Evolutionary conservation across 2,113 vertebrate genomes (phyloP).

Genomic region (Stigmatopora nigra): DNA sequence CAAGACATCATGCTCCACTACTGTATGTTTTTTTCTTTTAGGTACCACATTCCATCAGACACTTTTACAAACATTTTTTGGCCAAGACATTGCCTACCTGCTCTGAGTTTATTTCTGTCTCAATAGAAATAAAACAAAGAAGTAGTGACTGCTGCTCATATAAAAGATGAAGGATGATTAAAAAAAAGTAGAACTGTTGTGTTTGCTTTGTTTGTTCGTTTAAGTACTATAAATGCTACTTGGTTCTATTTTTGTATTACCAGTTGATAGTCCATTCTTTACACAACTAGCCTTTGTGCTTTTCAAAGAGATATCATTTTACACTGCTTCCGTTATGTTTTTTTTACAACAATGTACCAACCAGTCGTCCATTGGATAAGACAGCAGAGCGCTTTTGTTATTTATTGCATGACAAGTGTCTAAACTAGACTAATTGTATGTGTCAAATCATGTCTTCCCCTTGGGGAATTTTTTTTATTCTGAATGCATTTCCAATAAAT

Average conservation of each 20-base stretch:
- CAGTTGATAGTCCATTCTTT: conserved; percentile 44
- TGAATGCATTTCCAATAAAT: conserved; percentile 70
- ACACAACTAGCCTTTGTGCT: conserved; percentile 54
- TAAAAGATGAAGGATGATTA: conserved; percentile 33
- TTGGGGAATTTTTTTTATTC: conserved; percentile 56
- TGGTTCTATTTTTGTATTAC: conserved; percentile 69
- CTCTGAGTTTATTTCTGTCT: conserved; percentile 57
- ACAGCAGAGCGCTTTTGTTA: conserved; percentile 45
- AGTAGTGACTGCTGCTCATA: conserved; percentile 32
- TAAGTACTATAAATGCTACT: conserved; percentile 51
- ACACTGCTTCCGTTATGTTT: conserved; percentile 41
- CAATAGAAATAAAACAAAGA: conserved; percentile 44
- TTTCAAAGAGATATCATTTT: conserved; percentile 58
- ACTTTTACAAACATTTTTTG: conserved; percentile 49
- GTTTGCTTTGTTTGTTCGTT: conserved; percentile 47
- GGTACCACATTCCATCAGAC: conserved; percentile 39
- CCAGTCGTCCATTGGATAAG: conserved; percentile 45
- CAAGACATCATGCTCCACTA: conserved; percentile 24
- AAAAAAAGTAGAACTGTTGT: conserved; percentile 36
- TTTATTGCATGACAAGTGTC: conserved; percentile 70
- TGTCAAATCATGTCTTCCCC: conserved; percentile 49
- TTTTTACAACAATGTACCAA: conserved; percentile 48
- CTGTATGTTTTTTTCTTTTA: conserved; percentile 7
- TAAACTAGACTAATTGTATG: conserved; percentile 54
- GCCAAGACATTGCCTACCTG: conserved; percentile 24